These are phyloP conservation scores for Bovichtus variegatus DNA, from an alignment of 2,797 vertebrate genomes.

Conservation along the genomic window DNA sequence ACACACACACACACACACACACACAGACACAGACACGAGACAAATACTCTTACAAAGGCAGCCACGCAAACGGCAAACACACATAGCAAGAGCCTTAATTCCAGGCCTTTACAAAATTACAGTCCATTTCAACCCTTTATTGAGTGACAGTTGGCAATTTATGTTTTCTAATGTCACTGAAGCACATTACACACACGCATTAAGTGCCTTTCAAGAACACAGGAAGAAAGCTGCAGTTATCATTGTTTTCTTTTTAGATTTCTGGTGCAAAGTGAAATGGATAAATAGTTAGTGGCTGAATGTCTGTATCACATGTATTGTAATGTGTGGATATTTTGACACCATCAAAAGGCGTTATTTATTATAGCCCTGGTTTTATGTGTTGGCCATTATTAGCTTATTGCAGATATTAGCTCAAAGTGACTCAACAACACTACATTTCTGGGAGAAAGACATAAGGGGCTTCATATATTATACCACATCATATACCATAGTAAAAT, in stretches of 20 bases:
- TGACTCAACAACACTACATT: too few species aligned
- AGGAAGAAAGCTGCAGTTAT: slow-evolving; percentile 1
- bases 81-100: slow-evolving; percentile 17
- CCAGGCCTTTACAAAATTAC: slow-evolving; percentile 59
- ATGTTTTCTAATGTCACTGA: slow-evolving; percentile 43
- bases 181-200: slow-evolving; percentile 1
- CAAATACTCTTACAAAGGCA: neutral
- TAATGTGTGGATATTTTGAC: too few species aligned
- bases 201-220: slow-evolving; percentile 4
- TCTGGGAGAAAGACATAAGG: too few species aligned
- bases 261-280: neutral
- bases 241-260: slow-evolving; percentile 19
- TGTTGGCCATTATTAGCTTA: neutral
- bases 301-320: neutral
- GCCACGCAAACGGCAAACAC: slow-evolving; percentile 3
- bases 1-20: slow-evolving; percentile 8
- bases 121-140: slow-evolving; percentile 60
- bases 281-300: neutral
- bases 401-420: too few species aligned
- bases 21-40: neutral
- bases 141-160: slow-evolving; percentile 59
- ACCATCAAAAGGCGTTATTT: neutral
- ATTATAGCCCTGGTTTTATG: neutral
- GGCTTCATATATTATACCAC: too few species aligned
- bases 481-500: too few species aligned